Conservation (phyloP, 2,888 invertebrate species). For the Cinara cedri region DNA sequence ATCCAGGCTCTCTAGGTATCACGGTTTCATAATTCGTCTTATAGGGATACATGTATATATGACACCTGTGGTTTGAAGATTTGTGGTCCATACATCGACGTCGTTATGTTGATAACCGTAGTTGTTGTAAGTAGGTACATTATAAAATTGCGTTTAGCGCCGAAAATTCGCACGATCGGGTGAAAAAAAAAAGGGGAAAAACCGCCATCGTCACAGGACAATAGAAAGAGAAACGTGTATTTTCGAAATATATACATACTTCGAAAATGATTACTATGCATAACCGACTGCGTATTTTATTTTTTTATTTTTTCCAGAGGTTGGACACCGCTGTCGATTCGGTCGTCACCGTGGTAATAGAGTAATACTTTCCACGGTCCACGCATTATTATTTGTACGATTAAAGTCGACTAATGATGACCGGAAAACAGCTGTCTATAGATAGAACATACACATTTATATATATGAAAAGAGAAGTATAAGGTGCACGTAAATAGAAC, state of each 20-base stretch:
- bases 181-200: neutral
- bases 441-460: too few species aligned
- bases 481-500: too few species aligned
- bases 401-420: constrained; percentile 23
- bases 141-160: constrained; percentile 1
- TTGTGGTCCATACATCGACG: too few species aligned
- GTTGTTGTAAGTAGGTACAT: neutral
- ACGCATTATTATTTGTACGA: neutral
- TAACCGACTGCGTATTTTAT: constrained; percentile 19
- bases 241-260: neutral
- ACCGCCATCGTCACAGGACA: neutral
- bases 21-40: neutral
- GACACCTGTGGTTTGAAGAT: neutral
- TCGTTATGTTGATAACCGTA: neutral
- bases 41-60: neutral
- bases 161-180: constrained; percentile 35
- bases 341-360: neutral
- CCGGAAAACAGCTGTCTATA: neutral
- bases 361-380: constrained; percentile 17
- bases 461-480: too few species aligned
- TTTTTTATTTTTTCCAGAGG: neutral
- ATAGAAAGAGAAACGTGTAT: constrained; percentile 7
- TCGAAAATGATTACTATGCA: constrained; percentile 25
- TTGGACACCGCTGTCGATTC: neutral
- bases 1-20: too few species aligned